phyloP scores from a whole-genome alignment of 2,888 invertebrate species.

The Synanthedon formicaeformis region DNA sequence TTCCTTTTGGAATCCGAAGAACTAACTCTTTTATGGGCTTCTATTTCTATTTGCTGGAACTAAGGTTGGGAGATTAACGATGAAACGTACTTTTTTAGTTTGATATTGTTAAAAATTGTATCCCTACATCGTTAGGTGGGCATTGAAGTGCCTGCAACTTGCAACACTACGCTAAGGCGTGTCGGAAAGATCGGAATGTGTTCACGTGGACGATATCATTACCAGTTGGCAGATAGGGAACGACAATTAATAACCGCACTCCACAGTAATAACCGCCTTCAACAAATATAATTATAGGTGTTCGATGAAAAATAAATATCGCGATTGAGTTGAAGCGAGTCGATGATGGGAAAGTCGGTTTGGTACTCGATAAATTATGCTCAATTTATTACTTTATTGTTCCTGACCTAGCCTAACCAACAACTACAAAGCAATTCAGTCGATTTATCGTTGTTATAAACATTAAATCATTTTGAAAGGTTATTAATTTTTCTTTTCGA shows the following conservation, averaged over 20 bases:
- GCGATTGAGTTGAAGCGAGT: slow-evolving; percentile 1
- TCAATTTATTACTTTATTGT: not conserved
- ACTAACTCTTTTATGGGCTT: no score
- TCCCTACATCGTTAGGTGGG: no score
- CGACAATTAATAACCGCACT: slow-evolving; percentile 15
- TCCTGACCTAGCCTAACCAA: not conserved
- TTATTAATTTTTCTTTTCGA: no score
- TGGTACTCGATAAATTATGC: not conserved
- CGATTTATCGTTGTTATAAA: not conserved
- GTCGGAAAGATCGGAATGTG: slow-evolving; percentile 12
- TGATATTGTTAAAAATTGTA: no score
- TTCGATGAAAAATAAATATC: not conserved
- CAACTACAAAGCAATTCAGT: not conserved
- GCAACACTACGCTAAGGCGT: not conserved
- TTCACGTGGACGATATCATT: slow-evolving; percentile 19
- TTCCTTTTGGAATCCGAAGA: no score
- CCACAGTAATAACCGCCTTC: slow-evolving; percentile 8
- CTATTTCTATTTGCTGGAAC: no score
- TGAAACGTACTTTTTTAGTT: no score
- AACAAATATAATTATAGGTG: slow-evolving; percentile 3
- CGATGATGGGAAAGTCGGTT: slow-evolving; percentile 1
- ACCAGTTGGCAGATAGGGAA: slow-evolving; percentile 10
- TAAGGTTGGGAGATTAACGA: no score
- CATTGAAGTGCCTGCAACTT: not conserved
- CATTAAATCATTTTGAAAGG: no score